A percentile compares a stretch with the other conserved stretches of the same genome.
phyloP scores from a whole-genome alignment of 2,113 vertebrate genomes.

The Daphoenositta chrysoptera region DNA sequence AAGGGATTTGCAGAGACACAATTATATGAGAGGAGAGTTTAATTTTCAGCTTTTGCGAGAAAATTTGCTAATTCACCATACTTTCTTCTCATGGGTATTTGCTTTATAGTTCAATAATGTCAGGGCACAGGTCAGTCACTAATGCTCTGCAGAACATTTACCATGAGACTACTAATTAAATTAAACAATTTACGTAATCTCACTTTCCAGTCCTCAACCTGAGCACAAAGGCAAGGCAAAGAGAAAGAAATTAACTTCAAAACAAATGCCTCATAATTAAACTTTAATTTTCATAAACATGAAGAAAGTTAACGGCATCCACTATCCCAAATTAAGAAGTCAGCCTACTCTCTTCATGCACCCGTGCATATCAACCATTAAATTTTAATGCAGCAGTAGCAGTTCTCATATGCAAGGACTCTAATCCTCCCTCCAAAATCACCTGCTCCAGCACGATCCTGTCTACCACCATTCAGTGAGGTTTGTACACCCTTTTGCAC shows the following conservation, averaged over 20 bases:
- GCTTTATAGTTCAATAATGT: conserved; percentile 55
- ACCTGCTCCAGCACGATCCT: neutral
- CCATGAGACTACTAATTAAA: conserved; percentile 56
- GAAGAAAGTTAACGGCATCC: neutral
- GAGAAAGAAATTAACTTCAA: conserved; percentile 24
- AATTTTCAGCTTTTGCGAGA: neutral
- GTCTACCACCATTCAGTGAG: neutral
- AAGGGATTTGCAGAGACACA: neutral
- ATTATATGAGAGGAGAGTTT: neutral
- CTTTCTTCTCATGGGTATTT: conserved; percentile 27
- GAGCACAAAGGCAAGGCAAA: conserved; percentile 19
- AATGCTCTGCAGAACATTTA: conserved; percentile 52
- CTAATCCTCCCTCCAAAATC: neutral
- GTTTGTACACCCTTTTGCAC: neutral
- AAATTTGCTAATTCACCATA: neutral
- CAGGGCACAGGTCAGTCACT: conserved; percentile 59
- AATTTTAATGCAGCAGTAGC: neutral
- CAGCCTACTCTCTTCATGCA: neutral
- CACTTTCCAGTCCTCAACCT: conserved; percentile 28
- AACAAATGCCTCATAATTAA: conserved; percentile 39
- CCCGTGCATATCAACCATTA: neutral
- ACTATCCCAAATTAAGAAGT: neutral
- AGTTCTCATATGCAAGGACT: neutral
- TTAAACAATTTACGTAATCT: conserved; percentile 47
- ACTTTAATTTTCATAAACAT: conserved; percentile 44